These are phyloP conservation scores for Phenganax marumi DNA, from an alignment of 92 coral and sea anemone species.

Conservation along the genomic window DNA sequence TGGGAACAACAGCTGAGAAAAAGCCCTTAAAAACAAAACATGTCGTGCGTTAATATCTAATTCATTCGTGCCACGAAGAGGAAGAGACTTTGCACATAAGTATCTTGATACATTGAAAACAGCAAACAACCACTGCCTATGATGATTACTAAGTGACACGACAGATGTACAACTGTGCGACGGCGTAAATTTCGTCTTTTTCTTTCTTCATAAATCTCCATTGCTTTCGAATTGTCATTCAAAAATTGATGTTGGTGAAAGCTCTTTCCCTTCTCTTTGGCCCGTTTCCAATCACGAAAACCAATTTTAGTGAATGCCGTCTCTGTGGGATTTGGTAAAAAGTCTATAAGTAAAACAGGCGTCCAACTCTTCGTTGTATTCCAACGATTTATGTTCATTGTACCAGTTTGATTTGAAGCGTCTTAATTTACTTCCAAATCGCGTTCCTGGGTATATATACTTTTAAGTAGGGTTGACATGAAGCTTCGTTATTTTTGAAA, in stretches of 20 bases:
- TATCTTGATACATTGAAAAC: conserved; percentile 21
- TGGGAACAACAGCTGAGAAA: conserved; percentile 28
- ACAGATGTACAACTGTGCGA: neutral
- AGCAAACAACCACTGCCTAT: conserved; percentile 24
- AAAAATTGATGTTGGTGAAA: conserved; percentile 13
- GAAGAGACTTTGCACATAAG: conserved; percentile 7
- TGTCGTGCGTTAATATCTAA: conserved; percentile 7
- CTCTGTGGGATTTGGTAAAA: conserved; percentile 23
- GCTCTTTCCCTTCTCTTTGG: conserved; percentile 13
- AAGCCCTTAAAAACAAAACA: conserved; percentile 28
- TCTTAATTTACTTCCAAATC: conserved; percentile 19
- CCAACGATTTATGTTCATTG: conserved; percentile 14
- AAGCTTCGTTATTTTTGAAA: neutral
- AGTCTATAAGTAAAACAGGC: conserved; percentile 25
- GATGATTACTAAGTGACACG: neutral
- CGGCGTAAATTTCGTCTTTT: conserved; percentile 14
- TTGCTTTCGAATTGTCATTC: conserved; percentile 20
- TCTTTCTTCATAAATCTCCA: conserved; percentile 7
- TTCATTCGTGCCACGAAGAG: conserved; percentile 20
- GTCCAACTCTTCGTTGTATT: conserved; percentile 17
- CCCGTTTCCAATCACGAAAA: conserved; percentile 17
- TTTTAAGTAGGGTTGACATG: conserved; percentile 17
- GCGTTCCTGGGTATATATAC: conserved; percentile 27
- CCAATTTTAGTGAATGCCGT: conserved; percentile 17
- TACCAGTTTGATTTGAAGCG: conserved; percentile 20